Percentiles rank a stretch among this genome's conserved stretches.
Conservation (phyloP, 2,797 vertebrate species). For the Mus spretus region DNA sequence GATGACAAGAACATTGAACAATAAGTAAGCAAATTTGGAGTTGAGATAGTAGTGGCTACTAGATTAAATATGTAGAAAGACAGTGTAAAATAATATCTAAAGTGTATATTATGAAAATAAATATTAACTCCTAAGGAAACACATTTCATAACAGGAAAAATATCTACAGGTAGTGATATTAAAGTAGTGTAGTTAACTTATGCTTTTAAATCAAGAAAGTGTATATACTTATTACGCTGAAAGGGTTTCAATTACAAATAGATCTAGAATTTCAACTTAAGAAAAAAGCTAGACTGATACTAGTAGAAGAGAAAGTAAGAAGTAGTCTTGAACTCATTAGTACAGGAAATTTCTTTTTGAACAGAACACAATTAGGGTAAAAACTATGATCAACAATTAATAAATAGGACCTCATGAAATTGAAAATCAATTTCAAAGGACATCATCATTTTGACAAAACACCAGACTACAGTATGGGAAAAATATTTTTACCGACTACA, state of each 20-base stretch:
- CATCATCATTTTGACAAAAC: background rate
- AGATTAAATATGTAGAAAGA: background rate
- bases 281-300: background rate
- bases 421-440: background rate
- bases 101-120: background rate
- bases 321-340: background rate
- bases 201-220: background rate
- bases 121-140: background rate
- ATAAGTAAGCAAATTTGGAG: constrained; percentile 33
- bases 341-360: background rate
- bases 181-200: background rate
- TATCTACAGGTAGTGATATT: constrained; percentile 42
- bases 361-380: background rate
- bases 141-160: background rate
- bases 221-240: background rate
- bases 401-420: background rate
- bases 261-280: background rate
- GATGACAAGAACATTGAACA: background rate
- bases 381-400: background rate
- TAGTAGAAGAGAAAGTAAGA: background rate
- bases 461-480: background rate
- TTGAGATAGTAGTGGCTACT: background rate
- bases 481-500: background rate
- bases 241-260: background rate
- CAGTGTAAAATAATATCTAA: constrained; percentile 31